Percentiles rank a stretch among this genome's conserved stretches.
These are phyloP conservation scores for Nasonia oneida DNA, from an alignment of 2,888 invertebrate genomes.

Conservation along the genomic window DNA sequence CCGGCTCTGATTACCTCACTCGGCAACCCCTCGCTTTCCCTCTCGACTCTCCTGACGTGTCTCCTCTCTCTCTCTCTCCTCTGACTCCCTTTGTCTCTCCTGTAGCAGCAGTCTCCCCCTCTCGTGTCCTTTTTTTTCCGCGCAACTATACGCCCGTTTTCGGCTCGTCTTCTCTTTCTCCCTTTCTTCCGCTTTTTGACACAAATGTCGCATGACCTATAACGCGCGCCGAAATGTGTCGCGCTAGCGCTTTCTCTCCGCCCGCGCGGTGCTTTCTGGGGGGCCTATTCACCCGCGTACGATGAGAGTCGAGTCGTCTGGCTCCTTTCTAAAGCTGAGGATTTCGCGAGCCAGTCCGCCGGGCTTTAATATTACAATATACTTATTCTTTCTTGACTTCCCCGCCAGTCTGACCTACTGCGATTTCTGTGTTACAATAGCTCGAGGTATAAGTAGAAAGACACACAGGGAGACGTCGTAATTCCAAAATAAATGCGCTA, in stretches of 20 bases:
- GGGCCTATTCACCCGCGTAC: background rate
- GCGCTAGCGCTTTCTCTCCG: background rate
- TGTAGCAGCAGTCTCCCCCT: constrained; percentile 28
- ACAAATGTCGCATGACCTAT: constrained; percentile 58
- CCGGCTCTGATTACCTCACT: constrained; percentile 64
- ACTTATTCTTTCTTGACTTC: background rate
- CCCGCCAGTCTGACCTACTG: background rate
- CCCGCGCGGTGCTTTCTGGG: background rate
- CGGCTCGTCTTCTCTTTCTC: constrained; percentile 42
- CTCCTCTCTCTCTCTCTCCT: constrained; percentile 33
- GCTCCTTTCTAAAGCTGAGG: background rate
- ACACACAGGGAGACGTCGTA: background rate
- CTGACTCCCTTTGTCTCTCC: constrained; percentile 55
- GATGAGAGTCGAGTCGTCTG: background rate
- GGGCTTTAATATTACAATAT: background rate
- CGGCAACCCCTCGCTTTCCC: constrained; percentile 55
- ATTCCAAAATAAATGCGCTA: background rate
- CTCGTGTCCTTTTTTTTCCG: constrained; percentile 36
- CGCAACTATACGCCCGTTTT: background rate
- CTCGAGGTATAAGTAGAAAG: background rate
- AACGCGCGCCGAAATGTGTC: constrained; percentile 37
- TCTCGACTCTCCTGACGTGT: constrained; percentile 45
- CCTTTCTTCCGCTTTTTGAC: constrained; percentile 40
- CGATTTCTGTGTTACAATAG: background rate
- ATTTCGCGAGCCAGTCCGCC: background rate